Conservation (phyloP, 2,888 invertebrate species). For the Caenorhabditis zanzibari region DNA sequence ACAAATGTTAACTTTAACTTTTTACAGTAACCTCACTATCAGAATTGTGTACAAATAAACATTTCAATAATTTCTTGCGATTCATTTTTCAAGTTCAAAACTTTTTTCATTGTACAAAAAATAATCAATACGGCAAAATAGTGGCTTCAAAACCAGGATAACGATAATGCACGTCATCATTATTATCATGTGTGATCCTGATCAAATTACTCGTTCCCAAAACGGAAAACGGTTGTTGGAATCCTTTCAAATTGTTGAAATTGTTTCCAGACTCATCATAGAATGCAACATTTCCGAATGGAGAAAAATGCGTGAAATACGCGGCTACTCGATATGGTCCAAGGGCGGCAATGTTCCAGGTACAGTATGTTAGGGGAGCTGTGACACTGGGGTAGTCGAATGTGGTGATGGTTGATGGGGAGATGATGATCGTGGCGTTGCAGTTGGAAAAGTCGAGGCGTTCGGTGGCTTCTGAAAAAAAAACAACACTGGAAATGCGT, state of each 20-base stretch:
- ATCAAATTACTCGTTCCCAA: neutral
- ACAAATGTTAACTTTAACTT: too few relatives aligned
- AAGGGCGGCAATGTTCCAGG: slow-evolving; percentile 8
- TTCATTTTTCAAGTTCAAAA: too few relatives aligned
- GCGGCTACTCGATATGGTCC: slow-evolving; percentile 23
- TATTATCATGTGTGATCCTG: neutral
- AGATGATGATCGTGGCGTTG: slow-evolving; percentile 35
- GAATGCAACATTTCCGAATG: neutral
- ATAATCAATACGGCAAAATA: neutral
- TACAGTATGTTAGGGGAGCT: slow-evolving; percentile 3
- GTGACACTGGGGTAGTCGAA: slow-evolving; percentile 16
- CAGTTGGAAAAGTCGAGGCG: slow-evolving; percentile 33
- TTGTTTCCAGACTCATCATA: neutral
- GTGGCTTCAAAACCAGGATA: neutral
- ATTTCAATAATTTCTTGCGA: too few relatives aligned
- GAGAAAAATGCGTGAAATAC: slow-evolving; percentile 6
- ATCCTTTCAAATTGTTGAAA: neutral
- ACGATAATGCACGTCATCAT: neutral
- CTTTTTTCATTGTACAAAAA: neutral
- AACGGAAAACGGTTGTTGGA: neutral
- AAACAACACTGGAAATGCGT: too few relatives aligned
- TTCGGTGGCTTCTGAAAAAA: neutral
- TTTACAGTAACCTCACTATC: too few relatives aligned
- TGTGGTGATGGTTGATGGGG: slow-evolving; percentile 37
- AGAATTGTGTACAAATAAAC: too few relatives aligned